These are phyloP conservation scores for Sericinus montela DNA, from an alignment of 2,888 invertebrate species.

Conservation along the genomic window DNA sequence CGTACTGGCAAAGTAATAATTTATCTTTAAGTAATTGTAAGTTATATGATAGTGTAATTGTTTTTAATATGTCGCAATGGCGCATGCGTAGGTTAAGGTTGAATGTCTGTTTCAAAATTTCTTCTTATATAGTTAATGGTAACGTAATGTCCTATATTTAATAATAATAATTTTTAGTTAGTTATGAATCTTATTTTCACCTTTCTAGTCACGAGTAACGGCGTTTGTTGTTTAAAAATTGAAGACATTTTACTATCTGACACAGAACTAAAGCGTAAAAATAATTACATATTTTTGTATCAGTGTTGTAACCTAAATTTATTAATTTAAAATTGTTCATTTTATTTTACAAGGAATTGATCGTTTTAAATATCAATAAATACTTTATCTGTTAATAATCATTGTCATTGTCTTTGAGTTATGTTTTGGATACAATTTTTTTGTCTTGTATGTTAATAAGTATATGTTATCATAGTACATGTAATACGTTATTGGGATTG, in stretches of 20 bases:
- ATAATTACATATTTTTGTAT: too few species aligned
- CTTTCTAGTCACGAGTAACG: conserved; percentile 75
- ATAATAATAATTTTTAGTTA: conserved; percentile 39
- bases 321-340: too few species aligned
- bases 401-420: too few species aligned
- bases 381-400: too few species aligned
- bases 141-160: conserved; percentile 47
- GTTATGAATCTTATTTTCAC: conserved; percentile 58
- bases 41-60: conserved; percentile 17
- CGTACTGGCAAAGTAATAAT: conserved; percentile 12
- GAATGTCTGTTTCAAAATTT: conserved; percentile 42
- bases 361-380: too few species aligned
- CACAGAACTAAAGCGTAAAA: too few species aligned
- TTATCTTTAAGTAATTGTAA: conserved; percentile 14
- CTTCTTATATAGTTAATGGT: conserved; percentile 49
- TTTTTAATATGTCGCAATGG: conserved; percentile 21
- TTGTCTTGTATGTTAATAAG: too few species aligned
- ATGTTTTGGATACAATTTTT: too few species aligned
- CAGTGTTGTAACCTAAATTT: too few species aligned
- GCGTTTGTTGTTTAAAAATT: conserved; percentile 45
- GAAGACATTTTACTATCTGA: conserved; percentile 23
- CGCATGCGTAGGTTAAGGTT: conserved; percentile 42
- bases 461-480: too few species aligned
- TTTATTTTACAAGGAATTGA: too few species aligned
- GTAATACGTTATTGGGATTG: too few species aligned